Conservation (phyloP, 2,888 invertebrate genomes). For the Meloe dianella region DNA sequence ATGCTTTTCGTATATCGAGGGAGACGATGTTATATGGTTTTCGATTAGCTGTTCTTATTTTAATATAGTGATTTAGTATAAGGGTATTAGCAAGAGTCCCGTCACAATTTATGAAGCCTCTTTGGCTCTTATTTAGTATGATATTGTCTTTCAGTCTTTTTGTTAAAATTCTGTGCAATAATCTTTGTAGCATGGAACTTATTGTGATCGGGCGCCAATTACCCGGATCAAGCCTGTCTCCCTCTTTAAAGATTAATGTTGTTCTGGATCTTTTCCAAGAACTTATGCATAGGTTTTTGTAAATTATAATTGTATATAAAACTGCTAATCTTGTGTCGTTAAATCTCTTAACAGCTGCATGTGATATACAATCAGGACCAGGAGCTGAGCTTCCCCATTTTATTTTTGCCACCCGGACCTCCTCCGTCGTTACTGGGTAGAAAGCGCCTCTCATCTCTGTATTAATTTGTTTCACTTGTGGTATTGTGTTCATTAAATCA, state of each 20-base stretch:
- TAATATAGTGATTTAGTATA: background rate
- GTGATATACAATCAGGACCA: too few relatives aligned
- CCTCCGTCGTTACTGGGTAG: too few relatives aligned
- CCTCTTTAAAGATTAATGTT: constrained; percentile 17
- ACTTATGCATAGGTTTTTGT: background rate
- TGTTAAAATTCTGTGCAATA: constrained; percentile 11
- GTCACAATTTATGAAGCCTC: constrained; percentile 14
- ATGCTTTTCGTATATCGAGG: constrained; percentile 31
- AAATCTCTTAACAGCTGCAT: background rate
- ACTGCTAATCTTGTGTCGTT: background rate
- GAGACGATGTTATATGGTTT: constrained; percentile 23
- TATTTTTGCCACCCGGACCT: too few relatives aligned
- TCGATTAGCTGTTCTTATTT: background rate
- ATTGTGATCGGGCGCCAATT: constrained; percentile 17
- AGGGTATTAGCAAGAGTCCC: constrained; percentile 10
- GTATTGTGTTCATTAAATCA: too few relatives aligned
- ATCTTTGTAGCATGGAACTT: constrained; percentile 1
- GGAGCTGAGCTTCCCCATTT: too few relatives aligned
- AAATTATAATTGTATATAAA: background rate
- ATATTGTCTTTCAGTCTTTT: background rate
- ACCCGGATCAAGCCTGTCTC: background rate
- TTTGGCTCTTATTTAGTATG: background rate
- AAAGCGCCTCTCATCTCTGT: too few relatives aligned
- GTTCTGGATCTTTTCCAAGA: constrained; percentile 13
- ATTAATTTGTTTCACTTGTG: too few relatives aligned